phyloP scores from a whole-genome alignment of 2,888 invertebrate species.

The Watsonalla binaria region DNA sequence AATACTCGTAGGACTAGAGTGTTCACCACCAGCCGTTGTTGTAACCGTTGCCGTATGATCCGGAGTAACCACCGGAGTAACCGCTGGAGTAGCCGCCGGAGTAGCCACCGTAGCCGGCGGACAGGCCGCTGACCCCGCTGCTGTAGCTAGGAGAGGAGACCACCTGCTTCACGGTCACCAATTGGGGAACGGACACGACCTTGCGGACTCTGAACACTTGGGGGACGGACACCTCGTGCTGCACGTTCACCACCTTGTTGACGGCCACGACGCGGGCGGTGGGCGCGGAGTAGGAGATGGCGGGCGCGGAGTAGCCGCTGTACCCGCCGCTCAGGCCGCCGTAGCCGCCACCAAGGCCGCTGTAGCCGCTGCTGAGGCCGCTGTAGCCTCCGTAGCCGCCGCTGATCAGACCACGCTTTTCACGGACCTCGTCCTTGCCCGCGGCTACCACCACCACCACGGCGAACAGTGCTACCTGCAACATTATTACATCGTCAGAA shows the following conservation, averaged over 20 bases:
- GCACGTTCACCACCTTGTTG: constrained; percentile 38
- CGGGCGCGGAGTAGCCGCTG: constrained; percentile 12
- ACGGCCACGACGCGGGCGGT: constrained; percentile 33
- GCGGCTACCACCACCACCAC: constrained; percentile 24
- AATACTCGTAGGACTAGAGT: background rate
- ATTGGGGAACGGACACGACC: constrained; percentile 46
- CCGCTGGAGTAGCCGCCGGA: constrained; percentile 7
- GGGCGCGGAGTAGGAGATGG: constrained; percentile 21
- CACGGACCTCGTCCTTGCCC: constrained; percentile 11
- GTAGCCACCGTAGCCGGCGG: constrained; percentile 11
- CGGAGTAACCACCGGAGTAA: background rate
- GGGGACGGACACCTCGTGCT: constrained; percentile 37
- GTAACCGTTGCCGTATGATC: background rate
- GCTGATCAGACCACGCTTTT: constrained; percentile 21
- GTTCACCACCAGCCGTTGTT: background rate
- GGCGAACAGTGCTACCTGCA: constrained; percentile 27
- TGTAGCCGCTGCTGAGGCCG: constrained; percentile 8
- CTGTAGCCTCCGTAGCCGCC: constrained; percentile 7
- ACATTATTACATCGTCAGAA: constrained; percentile 4
- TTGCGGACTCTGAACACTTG: constrained; percentile 39
- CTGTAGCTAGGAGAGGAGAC: constrained; percentile 29
- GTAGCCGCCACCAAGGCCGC: constrained; percentile 13
- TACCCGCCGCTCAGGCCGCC: constrained; percentile 5
- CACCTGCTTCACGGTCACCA: constrained; percentile 44
- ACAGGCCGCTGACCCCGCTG: constrained; percentile 7